A percentile compares a stretch with the other conserved stretches of the same genome.
These are phyloP conservation scores for Campoplex nolae DNA, from an alignment of 2,888 invertebrate species.

Conservation along the genomic window DNA sequence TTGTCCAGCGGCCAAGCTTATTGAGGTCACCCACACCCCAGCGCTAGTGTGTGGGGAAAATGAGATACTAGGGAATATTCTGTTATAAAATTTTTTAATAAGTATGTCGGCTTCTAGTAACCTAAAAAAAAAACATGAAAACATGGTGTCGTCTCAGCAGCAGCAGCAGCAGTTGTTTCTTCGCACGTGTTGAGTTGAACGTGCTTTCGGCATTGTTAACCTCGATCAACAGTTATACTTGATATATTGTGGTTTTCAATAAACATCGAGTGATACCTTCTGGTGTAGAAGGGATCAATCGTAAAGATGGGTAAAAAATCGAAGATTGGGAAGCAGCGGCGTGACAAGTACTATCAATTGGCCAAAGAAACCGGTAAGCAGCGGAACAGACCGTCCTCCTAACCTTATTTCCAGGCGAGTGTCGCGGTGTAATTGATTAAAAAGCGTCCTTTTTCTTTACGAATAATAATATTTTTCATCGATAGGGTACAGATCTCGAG, in stretches of 20 bases:
- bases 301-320: slow-evolving; percentile 95
- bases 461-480: neutral
- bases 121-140: too few relatives aligned
- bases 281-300: slow-evolving; percentile 32
- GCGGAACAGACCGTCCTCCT: neutral
- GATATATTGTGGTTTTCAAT: neutral
- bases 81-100: neutral
- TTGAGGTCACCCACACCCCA: too few relatives aligned
- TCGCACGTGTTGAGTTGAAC: neutral
- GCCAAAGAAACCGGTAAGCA: slow-evolving; percentile 98
- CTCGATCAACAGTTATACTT: slow-evolving; percentile 11
- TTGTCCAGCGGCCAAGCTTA: too few relatives aligned
- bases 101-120: too few relatives aligned
- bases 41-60: too few relatives aligned
- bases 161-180: too few relatives aligned
- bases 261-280: slow-evolving; percentile 30
- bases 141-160: too few relatives aligned
- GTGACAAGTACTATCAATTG: slow-evolving; percentile 99
- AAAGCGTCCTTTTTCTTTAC: neutral
- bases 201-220: slow-evolving; percentile 4
- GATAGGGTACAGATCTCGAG: slow-evolving; percentile 97
- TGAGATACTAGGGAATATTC: slow-evolving; percentile 15
- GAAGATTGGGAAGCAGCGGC: slow-evolving; percentile 98
- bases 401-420: slow-evolving; percentile 29
- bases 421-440: neutral